phyloP scores from a whole-genome alignment of 2,113 vertebrate genomes.

The Dasyprocta punctata region DNA sequence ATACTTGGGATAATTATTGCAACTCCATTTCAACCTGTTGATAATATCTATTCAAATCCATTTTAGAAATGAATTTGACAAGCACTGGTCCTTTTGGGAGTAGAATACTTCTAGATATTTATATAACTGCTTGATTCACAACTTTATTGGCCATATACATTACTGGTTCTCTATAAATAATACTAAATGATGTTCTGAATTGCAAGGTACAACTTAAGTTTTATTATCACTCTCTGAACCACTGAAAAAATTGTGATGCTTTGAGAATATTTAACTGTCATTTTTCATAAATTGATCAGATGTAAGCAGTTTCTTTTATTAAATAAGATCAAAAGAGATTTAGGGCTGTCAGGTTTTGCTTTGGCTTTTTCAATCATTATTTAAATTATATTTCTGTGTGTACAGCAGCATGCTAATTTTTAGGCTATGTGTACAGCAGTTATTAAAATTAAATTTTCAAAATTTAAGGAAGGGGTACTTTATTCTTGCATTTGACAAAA shows the following conservation, averaged over 20 bases:
- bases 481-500: not conserved
- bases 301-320: conserved; percentile 51
- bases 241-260: not conserved
- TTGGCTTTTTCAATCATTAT: not conserved
- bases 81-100: conserved; percentile 28
- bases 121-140: not conserved
- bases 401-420: not conserved
- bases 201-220: not conserved
- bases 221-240: conserved; percentile 19
- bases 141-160: not conserved
- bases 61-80: not conserved
- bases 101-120: conserved; percentile 1
- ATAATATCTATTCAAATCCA: conserved; percentile 34
- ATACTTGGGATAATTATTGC: not conserved
- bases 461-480: not conserved
- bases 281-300: conserved; percentile 50
- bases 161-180: conserved; percentile 36
- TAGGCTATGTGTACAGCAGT: not conserved
- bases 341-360: conserved; percentile 32
- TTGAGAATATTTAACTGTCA: conserved; percentile 54
- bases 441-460: not conserved
- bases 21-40: not conserved
- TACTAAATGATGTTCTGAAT: conserved; percentile 29
- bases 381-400: conserved; percentile 44
- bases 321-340: conserved; percentile 43